Conservation (phyloP, 2,888 invertebrate genomes). For the Rotaria socialis region DNA sequence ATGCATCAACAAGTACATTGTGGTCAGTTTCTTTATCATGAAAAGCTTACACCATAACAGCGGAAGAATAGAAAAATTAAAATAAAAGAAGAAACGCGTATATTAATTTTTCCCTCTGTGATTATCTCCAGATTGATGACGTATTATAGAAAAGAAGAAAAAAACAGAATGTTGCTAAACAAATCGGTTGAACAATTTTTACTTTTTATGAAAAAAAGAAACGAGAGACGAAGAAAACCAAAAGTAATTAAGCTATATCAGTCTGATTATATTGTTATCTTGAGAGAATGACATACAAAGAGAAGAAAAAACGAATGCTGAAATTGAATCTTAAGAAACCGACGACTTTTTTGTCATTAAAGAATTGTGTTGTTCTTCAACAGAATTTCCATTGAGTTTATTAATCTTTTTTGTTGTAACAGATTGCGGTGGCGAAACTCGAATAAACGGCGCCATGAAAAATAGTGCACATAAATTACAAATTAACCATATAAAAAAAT, state of each 20-base stretch:
- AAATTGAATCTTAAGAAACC: neutral
- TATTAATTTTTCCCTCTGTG: neutral
- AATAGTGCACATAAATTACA: neutral
- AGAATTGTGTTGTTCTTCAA: neutral
- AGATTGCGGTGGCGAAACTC: neutral
- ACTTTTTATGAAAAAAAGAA: neutral
- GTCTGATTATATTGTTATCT: neutral
- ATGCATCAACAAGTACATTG: neutral
- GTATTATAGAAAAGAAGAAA: neutral
- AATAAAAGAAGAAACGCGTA: neutral
- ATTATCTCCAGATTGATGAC: neutral
- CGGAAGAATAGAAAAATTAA: neutral
- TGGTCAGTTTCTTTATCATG: neutral
- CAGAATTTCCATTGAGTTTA: neutral
- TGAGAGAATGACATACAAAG: neutral
- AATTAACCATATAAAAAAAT: neutral
- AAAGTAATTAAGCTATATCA: neutral
- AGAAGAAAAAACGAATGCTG: neutral
- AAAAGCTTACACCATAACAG: neutral
- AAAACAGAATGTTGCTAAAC: too few species aligned
- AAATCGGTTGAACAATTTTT: too few species aligned
- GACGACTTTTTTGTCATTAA: neutral
- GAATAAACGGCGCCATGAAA: slow-evolving; percentile 18
- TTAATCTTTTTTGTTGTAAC: neutral
- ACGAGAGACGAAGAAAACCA: neutral